These are phyloP conservation scores for Amphipyra tragopoginis DNA, from an alignment of 2,888 invertebrate genomes.

Conservation along the genomic window DNA sequence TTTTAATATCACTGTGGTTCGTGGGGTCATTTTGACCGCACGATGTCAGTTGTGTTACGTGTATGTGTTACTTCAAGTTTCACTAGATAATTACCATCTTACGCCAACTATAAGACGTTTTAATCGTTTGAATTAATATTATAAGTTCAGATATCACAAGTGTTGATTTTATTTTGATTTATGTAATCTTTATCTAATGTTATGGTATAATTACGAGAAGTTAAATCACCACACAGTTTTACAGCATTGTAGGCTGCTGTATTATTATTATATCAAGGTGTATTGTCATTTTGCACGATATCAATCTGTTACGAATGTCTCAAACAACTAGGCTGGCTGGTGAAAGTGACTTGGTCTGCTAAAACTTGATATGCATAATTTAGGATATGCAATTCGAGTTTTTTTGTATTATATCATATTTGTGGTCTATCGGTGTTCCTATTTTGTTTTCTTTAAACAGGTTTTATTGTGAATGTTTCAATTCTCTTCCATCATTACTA, in stretches of 20 bases:
- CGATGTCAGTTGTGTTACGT: background rate
- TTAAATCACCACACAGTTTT: conserved; percentile 14
- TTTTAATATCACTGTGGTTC: background rate
- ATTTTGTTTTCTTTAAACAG: no score
- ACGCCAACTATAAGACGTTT: background rate
- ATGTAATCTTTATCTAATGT: background rate
- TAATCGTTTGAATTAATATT: background rate
- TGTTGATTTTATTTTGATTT: no score
- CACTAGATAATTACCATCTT: background rate
- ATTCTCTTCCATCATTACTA: no score
- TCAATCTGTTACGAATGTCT: conserved; percentile 14
- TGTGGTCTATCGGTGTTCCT: background rate
- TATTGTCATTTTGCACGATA: conserved; percentile 50
- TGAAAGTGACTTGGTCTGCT: conserved; percentile 35
- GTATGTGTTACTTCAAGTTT: background rate
- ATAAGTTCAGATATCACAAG: no score
- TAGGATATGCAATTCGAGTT: conserved; percentile 13
- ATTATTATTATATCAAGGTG: conserved; percentile 32
- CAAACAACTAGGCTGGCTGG: conserved; percentile 38
- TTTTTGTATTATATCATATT: background rate
- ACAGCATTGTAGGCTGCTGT: background rate
- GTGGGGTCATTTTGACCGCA: background rate
- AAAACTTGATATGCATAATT: conserved; percentile 39
- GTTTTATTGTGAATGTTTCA: no score
- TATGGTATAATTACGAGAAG: conserved; percentile 3